Percentiles rank a stretch among this genome's conserved stretches.
phyloP scores from a whole-genome alignment of 1,140 invertebrate genomes.

The Ladona fulva region DNA sequence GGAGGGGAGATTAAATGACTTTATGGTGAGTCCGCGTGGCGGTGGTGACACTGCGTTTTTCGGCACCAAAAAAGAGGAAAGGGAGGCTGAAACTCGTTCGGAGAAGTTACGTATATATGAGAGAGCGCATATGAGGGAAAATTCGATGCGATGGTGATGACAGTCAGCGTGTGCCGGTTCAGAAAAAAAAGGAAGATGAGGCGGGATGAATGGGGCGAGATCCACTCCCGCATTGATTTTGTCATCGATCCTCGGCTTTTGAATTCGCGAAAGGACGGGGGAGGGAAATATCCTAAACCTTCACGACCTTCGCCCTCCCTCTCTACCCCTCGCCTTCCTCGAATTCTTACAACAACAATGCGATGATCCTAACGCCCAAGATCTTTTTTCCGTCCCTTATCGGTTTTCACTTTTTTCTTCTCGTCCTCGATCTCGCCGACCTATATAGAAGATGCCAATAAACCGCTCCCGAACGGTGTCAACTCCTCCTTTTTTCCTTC shows the following conservation, averaged over 20 bases:
- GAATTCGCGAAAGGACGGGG: not conserved
- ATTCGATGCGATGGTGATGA: not conserved
- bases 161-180: not conserved
- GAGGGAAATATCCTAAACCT: not conserved
- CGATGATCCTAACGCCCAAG: not conserved
- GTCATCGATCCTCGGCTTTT: not conserved
- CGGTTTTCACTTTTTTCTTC: not conserved
- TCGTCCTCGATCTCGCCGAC: not conserved
- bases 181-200: not conserved
- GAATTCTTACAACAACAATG: constrained; percentile 6
- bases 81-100: too few species aligned
- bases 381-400: not conserved
- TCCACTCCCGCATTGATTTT: not conserved
- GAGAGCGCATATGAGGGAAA: not conserved
- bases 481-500: not conserved
- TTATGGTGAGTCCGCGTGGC: too few species aligned
- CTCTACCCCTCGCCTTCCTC: not conserved
- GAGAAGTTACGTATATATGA: not conserved
- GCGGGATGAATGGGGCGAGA: not conserved
- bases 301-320: not conserved
- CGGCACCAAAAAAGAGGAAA: not conserved
- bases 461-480: not conserved
- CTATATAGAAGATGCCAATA: not conserved
- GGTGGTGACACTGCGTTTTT: too few species aligned
- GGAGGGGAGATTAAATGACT: too few species aligned